Conservation (phyloP, 2,888 invertebrate genomes). For the Drosophila stalkeri region DNA sequence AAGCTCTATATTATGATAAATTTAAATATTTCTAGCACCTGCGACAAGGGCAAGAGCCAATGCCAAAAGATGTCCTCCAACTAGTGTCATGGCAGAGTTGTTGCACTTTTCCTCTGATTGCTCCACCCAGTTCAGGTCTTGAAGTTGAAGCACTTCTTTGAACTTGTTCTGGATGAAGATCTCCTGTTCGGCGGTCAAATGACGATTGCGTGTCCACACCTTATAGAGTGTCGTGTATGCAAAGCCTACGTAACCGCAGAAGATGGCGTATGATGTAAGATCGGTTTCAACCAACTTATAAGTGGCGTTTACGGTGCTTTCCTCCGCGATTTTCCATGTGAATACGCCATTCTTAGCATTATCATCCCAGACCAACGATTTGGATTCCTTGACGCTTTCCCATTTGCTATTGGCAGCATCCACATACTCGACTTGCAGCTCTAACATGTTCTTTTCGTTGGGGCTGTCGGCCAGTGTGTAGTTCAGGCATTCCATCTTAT, state of each 20-base stretch:
- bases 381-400: slow-evolving; percentile 1
- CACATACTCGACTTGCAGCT: slow-evolving; percentile 22
- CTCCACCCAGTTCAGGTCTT: slow-evolving; percentile 18
- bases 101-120: slow-evolving; percentile 24
- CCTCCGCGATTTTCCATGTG: neutral
- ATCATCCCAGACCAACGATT: slow-evolving; percentile 25
- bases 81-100: slow-evolving; percentile 5
- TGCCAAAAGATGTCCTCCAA: slow-evolving; percentile 19
- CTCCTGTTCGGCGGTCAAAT: slow-evolving; percentile 6
- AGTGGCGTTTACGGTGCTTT: neutral
- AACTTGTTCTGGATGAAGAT: neutral
- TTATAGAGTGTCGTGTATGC: neutral
- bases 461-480: neutral
- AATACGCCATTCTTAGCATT: slow-evolving; percentile 37
- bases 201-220: slow-evolving; percentile 28
- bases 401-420: slow-evolving; percentile 24
- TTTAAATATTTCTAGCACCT: neutral
- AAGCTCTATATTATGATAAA: no score
- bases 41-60: slow-evolving; percentile 9
- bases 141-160: neutral
- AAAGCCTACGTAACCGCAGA: slow-evolving; percentile 23
- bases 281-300: slow-evolving; percentile 29
- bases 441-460: slow-evolving; percentile 4
- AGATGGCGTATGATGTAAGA: neutral
- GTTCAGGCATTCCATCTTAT: slow-evolving; percentile 16